phyloP scores from a whole-genome alignment of 2,113 vertebrate species.

The Carassius auratus region DNA sequence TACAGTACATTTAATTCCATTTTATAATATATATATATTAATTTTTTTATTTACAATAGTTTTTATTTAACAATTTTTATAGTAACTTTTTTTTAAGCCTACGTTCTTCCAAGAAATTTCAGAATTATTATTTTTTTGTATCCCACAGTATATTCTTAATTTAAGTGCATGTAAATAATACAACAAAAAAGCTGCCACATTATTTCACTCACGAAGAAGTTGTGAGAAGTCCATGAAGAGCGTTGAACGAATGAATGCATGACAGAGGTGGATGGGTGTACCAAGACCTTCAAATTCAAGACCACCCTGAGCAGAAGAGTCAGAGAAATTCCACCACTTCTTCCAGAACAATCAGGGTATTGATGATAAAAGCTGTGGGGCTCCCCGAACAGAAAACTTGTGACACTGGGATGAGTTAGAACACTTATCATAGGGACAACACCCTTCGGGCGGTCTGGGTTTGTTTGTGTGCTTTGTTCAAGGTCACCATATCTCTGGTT shows the following conservation, averaged over 20 bases:
- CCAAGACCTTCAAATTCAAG: conserved; percentile 6
- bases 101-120: neutral
- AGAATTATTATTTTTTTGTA: neutral
- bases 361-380: conserved; percentile 49
- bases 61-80: no score
- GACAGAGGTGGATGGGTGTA: neutral
- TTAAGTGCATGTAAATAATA: neutral
- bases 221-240: neutral
- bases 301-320: neutral
- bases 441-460: neutral
- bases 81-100: neutral
- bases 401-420: neutral
- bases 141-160: neutral
- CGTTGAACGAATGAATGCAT: neutral
- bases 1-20: neutral
- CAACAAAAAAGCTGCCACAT: neutral
- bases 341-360: conserved; percentile 57
- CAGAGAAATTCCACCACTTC: conserved; percentile 44
- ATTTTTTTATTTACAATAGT: neutral
- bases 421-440: neutral
- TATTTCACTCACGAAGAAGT: neutral
- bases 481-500: neutral
- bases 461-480: neutral
- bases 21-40: neutral
- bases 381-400: neutral